Base-by-base conservation (phyloP, 2,113 vertebrate species). In the Epinephelus moara region DNA sequence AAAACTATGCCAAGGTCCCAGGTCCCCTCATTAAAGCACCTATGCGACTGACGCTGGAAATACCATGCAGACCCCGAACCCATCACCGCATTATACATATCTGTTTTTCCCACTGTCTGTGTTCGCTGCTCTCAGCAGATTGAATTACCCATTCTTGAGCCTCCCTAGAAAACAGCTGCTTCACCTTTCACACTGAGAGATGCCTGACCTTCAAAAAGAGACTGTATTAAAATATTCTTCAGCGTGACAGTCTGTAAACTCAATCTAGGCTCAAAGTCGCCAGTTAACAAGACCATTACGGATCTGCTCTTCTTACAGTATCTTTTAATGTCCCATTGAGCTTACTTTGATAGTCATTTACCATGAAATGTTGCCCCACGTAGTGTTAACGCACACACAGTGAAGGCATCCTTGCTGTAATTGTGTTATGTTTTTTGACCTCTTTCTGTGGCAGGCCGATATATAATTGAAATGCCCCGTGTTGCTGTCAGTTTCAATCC, bases 81-180 rank as follows among this genome's bases (percentile, higher is more conserved):
- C 90, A 82, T 92, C 86, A 61, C n/a, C 47, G 47, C 80, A 62
- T 86, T 85, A 80, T 87, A 81, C 86, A 70, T 81, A 50, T 85
- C 78, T 80, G 82, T 80, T 85, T 55, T 83, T 71, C 77, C 52
- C 74, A 74, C 86, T 88, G 88, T 88, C 81, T 82, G 55, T 75
- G 68, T 81, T 74, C 19, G 42, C 85, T 79, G 82, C 84, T 92
- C 89, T 94, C 91, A 93, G 86, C 80, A 86, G 91, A 95, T 95
- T 89, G 81, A 78, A 74, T 94, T 94, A 91, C 94, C 66, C 70
- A 6, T 75, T 85, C 85, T 82, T 86, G 86, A 91, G 73, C 81
- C 74, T 77, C 61, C 23, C 37, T 76, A 87, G 80, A 91, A 92
- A 93, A 91, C 93, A 94, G 94, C 93, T 94, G 94, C 89, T 94